Conservation (phyloP, 2,113 vertebrate species). For the Myotis davidii region DNA sequence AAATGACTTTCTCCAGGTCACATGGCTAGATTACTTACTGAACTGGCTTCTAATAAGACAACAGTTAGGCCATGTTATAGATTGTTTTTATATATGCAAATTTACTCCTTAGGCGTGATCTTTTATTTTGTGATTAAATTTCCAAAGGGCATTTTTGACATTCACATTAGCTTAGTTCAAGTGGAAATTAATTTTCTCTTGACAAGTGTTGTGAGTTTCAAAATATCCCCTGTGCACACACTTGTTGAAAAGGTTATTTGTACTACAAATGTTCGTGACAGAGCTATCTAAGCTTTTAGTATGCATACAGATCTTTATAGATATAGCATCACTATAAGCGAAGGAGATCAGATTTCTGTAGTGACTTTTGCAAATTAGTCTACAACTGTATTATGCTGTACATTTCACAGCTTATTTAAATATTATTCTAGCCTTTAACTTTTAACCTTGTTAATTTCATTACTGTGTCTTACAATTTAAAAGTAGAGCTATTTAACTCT, state of each 20-base stretch:
- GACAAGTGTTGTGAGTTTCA: conserved; percentile 67
- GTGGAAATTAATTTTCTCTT: conserved; percentile 75
- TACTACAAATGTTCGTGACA: conserved; percentile 50
- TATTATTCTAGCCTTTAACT: conserved; percentile 23
- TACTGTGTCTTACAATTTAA: not conserved
- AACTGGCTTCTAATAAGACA: conserved; percentile 6
- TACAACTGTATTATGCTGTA: not conserved
- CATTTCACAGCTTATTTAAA: conserved; percentile 18
- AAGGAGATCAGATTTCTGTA: conserved; percentile 20
- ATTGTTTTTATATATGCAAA: conserved; percentile 62
- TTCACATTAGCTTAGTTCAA: conserved; percentile 69
- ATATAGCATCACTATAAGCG: not conserved
- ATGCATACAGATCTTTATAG: not conserved
- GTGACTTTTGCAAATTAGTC: conserved; percentile 51
- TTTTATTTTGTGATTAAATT: conserved; percentile 73
- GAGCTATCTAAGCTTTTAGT: conserved; percentile 37
- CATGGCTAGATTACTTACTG: not conserved
- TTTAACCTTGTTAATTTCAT: not conserved
- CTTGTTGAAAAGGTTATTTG: conserved; percentile 67
- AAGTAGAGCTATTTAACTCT: not conserved
- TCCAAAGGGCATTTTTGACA: conserved; percentile 74
- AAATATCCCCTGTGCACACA: conserved; percentile 57
- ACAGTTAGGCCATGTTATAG: not conserved
- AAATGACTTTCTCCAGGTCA: conserved; percentile 33
- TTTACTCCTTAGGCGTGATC: conserved; percentile 47